Conservation (phyloP, 2,113 vertebrate genomes). For the Rhabdomys dilectus region DNA sequence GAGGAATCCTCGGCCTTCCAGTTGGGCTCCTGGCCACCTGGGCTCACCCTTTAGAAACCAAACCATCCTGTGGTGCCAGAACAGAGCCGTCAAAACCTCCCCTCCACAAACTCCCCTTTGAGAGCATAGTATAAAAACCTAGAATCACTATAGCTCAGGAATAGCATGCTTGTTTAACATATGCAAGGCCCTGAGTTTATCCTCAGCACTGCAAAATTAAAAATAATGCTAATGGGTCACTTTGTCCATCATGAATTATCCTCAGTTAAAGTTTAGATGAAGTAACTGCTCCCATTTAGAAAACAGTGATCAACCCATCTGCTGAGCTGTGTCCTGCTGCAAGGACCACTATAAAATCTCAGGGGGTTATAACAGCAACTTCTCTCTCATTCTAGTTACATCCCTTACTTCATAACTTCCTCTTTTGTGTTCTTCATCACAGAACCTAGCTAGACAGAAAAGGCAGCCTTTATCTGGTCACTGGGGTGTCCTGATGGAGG, state of each 20-base stretch:
- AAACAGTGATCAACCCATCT: rapidly evolving
- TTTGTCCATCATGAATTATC: not conserved
- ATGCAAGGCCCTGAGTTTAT: not conserved
- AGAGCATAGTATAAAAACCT: not conserved
- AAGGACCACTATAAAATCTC: not conserved
- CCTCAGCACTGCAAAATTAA: not conserved
- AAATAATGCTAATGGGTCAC: not conserved
- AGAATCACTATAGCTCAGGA: not conserved
- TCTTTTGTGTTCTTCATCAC: not conserved
- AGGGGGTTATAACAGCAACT: no score
- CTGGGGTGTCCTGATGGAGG: not conserved
- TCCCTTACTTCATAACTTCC: not conserved
- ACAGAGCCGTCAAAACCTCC: not conserved
- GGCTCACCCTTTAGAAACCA: not conserved
- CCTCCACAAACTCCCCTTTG: not conserved
- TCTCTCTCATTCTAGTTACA: not conserved
- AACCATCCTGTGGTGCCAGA: not conserved
- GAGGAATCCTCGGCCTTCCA: not conserved
- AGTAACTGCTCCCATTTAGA: not conserved
- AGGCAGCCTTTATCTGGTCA: not conserved
- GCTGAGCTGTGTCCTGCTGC: not conserved
- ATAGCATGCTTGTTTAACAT: not conserved
- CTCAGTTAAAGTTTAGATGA: not conserved
- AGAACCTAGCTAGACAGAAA: not conserved
- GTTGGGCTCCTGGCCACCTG: not conserved